A percentile compares a stretch with the other conserved stretches of the same genome.
These are phyloP conservation scores for Apostichopus leukothele DNA, from an alignment of 53 echinoderm and acorn worm genomes.

Conservation along the genomic window DNA sequence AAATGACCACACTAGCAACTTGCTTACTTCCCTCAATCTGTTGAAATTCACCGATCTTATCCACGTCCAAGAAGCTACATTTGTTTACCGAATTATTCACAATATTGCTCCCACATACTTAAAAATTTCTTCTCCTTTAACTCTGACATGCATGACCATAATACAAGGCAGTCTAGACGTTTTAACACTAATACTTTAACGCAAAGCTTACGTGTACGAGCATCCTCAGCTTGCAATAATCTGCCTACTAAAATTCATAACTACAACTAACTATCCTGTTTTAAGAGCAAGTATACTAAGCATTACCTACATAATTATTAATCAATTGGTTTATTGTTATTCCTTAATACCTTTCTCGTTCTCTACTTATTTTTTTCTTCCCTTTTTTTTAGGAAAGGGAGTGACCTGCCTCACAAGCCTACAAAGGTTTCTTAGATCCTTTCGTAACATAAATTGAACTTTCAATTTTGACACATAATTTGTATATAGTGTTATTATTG, in stretches of 20 bases:
- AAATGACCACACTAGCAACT: background rate
- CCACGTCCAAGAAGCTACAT: background rate
- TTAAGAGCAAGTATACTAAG: no score
- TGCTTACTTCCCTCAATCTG: background rate
- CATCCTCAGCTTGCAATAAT: no score
- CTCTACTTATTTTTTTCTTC: background rate
- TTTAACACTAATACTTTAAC: background rate
- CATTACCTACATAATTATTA: no score
- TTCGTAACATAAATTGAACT: background rate
- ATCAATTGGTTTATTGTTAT: no score
- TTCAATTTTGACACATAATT: background rate
- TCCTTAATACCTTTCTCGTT: no score
- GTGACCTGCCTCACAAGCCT: background rate
- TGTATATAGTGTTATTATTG: slow-evolving; percentile 6
- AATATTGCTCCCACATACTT: slow-evolving; percentile 1
- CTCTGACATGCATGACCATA: background rate
- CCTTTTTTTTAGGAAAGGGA: background rate
- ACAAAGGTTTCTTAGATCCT: slow-evolving; percentile 13
- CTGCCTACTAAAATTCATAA: no score
- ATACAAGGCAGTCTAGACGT: slow-evolving; percentile 13
- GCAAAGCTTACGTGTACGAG: background rate
- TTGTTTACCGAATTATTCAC: background rate
- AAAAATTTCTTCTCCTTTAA: background rate
- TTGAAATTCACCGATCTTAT: background rate
- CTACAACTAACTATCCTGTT: no score